Evolutionary conservation across 64 coral and sea anemone species (phyloP), one percentile per base, ranked within the genome.

Genomic region (Trachythela sp.): DNA sequence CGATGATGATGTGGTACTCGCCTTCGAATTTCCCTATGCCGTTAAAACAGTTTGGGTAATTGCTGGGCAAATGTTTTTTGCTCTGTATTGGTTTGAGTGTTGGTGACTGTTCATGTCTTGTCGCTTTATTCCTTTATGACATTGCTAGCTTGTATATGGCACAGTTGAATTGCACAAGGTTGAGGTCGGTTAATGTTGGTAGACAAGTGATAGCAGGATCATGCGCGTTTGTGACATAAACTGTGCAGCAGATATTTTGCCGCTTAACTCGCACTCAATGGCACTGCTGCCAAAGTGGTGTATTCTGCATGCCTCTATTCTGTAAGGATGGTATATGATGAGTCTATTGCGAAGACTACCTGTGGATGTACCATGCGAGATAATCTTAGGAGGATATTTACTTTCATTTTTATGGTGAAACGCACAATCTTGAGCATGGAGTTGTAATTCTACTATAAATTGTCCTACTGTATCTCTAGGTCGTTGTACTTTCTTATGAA

Each of bases 161-260:
- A 3, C 7, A 31, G 71, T 77, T 77, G 31, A 77, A 77, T 26
- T 77, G 2, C 13, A 77, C 0, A 77, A 89, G 87, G 41, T 77
- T 77, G 0, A 90, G 89, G 9, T 84, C 34, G 59, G 54, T 64
- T 15, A 76, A 71, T 43, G 87, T 89, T 33, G 11, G 1, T 2
- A 89, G 39, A 20, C 87, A 59, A 4, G 75, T 49, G 68, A 88
- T 88, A 24, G 87, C 87, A 70, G 87, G 87, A 31, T 59, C 87
- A 75, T 30, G 20, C 36, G 64, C 42, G 40, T 88, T 56, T 48
- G 64, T 88, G 4, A 42, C 68, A 48, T 4, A 88, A 88, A 48
- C 38, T 31, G 11, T 88, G 87, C 76, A 39, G 50, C 22, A n/a
- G 36, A 3, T 2, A 58, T 90, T 2, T 29, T 84, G 88, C 37